Base-by-base conservation (phyloP, 2,888 invertebrate species). In the Cryptus armator region DNA sequence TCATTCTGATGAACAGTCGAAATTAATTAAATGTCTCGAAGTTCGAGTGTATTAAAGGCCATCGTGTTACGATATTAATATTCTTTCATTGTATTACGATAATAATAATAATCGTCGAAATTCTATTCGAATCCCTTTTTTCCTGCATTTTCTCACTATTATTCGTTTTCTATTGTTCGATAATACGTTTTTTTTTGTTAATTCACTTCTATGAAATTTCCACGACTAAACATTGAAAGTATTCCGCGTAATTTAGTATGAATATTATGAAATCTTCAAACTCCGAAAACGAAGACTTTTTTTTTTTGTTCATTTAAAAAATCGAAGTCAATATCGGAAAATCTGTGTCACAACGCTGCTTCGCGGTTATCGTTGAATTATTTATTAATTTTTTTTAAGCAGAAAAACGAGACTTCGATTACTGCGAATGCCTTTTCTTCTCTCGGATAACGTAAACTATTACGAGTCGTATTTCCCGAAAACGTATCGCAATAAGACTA, bases 51-150 rank as follows among this genome's bases (percentile, higher is more conserved):
- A 76, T 85, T 66, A 64, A 82, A 82, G 85, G 85, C 85, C 80
- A 79, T 85, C 67, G 79, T 82, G 76, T 85, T 80, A 59, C 78
- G 79, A 82, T 76, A 82, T 82, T 80, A 76, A 14, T 75, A 78
- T 81, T 67, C 46, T 75, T 82, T 59, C 37, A 68, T 74, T 56
- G 74, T 75, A 79, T 75, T 9, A 77, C 53, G 19, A 53, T 16
- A 74, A 68, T 81, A 16, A 77, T n/a, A n/a, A n/a, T n/a, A n/a
- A n/a, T 48, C 67, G 76, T 59, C 46, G 44, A 82, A 82, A 82
- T 72, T 48, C 59, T 66, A 19, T 68, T 81, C 32, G 51, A 74
- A 81, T 67, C 7, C 77, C 37, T 37, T 84, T 64, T 44, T 53
- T 62, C 56, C 19, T 59, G 59, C 59, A 29, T 59, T 24, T 10